Conservation (phyloP, 2,888 invertebrate species). For the Cremastinae sp. region DNA sequence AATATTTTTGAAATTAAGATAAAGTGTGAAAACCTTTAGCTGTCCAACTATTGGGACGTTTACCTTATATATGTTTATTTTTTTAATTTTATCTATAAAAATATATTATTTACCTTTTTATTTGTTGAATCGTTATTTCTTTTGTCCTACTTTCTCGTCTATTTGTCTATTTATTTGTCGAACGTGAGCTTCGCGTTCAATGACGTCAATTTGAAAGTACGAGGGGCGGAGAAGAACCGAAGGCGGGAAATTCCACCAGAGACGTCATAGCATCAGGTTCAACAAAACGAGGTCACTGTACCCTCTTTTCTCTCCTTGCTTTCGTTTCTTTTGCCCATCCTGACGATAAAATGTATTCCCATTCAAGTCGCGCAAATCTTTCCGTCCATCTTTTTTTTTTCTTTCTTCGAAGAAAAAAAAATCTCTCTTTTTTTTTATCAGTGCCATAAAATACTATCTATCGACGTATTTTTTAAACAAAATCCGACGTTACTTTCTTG, state of each 20-base stretch:
- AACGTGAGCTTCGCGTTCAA: not conserved
- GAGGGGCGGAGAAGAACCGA: not conserved
- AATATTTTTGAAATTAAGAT: no score
- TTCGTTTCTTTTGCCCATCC: conserved; percentile 27
- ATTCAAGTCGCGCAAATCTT: conserved; percentile 48
- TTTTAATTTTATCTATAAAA: no score
- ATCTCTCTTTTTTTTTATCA: no score
- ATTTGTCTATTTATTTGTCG: conserved; percentile 5
- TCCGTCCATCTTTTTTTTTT: not conserved
- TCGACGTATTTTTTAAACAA: no score
- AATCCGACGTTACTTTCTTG: no score
- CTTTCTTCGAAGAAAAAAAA: conserved; percentile 30
- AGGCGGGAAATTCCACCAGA: conserved; percentile 12
- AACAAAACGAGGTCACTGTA: conserved; percentile 64
- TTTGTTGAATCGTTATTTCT: no score
- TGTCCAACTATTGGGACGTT: no score
- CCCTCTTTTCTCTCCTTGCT: conserved; percentile 43
- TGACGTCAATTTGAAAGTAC: conserved; percentile 34
- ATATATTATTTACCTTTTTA: no score
- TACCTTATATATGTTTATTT: no score
- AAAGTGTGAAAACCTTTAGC: no score
- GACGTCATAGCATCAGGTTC: conserved; percentile 60
- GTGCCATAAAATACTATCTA: no score
- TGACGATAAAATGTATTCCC: conserved; percentile 54
- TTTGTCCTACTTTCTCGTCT: not conserved